A percentile compares a stretch with the other conserved stretches of the same genome.
phyloP scores from a whole-genome alignment of 2,113 vertebrate species.

The Mustela lutreola region DNA sequence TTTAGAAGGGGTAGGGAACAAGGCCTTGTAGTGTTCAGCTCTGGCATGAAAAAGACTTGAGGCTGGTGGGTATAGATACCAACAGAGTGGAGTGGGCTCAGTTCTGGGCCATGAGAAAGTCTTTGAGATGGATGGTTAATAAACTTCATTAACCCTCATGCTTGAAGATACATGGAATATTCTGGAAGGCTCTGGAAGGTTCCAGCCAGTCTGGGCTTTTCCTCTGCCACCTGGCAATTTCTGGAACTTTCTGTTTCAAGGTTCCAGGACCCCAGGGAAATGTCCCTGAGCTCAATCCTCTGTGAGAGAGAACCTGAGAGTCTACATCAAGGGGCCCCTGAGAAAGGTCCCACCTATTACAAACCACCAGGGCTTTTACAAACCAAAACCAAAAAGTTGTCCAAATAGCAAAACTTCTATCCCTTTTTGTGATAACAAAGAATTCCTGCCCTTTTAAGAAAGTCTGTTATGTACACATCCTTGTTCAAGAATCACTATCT shows the following conservation, averaged over 20 bases:
- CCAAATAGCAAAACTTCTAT: not conserved
- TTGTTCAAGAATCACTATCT: not conserved
- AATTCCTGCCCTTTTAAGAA: not conserved
- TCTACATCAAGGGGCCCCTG: not conserved
- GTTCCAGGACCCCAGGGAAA: not conserved
- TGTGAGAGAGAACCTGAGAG: not conserved
- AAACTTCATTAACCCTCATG: not conserved
- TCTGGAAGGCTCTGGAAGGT: conserved; percentile 44
- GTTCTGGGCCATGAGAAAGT: not conserved
- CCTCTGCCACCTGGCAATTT: not conserved
- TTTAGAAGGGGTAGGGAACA: not conserved
- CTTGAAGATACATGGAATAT: not conserved
- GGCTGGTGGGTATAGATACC: not conserved
- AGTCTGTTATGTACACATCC: not conserved
- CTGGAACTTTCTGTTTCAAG: not conserved
- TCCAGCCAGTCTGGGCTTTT: not conserved
- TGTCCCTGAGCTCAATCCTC: not conserved
- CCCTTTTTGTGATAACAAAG: not conserved
- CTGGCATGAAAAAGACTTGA: not conserved
- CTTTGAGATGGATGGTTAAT: not conserved
- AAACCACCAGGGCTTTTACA: not conserved
- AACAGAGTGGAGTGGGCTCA: not conserved
- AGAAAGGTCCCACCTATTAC: not conserved
- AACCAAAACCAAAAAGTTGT: not conserved
- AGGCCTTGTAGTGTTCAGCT: not conserved